Conservation (phyloP, 2,888 invertebrate species). For the Sclerodermus sp. region DNA sequence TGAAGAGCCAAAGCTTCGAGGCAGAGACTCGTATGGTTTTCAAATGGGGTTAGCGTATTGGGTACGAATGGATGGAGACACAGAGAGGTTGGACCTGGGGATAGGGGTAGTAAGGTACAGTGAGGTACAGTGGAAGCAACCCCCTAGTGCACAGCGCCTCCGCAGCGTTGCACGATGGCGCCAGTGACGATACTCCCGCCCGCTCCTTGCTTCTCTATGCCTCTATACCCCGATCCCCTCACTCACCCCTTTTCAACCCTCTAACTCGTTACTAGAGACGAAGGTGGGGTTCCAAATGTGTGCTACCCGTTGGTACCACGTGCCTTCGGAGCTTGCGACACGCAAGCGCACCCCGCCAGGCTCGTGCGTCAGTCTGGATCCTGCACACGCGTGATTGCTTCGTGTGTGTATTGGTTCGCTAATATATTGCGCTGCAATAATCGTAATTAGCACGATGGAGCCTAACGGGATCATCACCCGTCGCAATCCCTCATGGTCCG, state of each 20-base stretch:
- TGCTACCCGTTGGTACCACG: slow-evolving; percentile 1
- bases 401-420: too few relatives aligned
- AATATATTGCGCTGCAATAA: too few relatives aligned
- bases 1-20: too few relatives aligned
- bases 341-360: too few relatives aligned
- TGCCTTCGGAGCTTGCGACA: background rate
- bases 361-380: too few relatives aligned
- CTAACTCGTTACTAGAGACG: background rate
- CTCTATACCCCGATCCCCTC: slow-evolving; percentile 2
- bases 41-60: too few relatives aligned
- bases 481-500: too few relatives aligned
- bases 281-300: slow-evolving; percentile 17
- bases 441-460: too few relatives aligned
- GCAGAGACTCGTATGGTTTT: too few relatives aligned
- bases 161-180: slow-evolving; percentile 34
- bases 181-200: slow-evolving; percentile 25
- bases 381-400: too few relatives aligned
- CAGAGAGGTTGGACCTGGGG: slow-evolving; percentile 9
- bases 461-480: too few relatives aligned
- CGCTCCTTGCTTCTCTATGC: slow-evolving; percentile 2
- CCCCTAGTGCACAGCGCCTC: slow-evolving; percentile 19
- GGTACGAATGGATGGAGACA: background rate
- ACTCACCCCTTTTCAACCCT: slow-evolving; percentile 9
- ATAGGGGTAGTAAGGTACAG: slow-evolving; percentile 13
- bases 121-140: slow-evolving; percentile 29